A percentile compares a stretch with the other conserved stretches of the same genome.
Conservation (phyloP, 2,888 invertebrate genomes). For the Phengaris arion region DNA sequence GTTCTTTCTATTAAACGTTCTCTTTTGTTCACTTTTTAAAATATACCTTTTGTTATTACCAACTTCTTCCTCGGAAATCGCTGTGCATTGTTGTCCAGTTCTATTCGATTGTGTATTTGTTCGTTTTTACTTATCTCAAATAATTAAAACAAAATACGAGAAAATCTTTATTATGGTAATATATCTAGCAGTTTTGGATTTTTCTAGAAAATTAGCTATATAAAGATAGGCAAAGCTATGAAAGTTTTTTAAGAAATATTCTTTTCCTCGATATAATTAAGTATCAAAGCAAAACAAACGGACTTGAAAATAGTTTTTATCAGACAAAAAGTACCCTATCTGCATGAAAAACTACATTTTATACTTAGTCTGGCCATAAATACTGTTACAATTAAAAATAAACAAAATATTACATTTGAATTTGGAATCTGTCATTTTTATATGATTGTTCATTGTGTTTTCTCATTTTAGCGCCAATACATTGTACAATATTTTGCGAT, state of each 20-base stretch:
- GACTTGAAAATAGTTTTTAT: neutral
- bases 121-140: slow-evolving; percentile 12
- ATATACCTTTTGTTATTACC: slow-evolving; percentile 13
- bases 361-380: neutral
- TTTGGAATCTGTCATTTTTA: too few species aligned
- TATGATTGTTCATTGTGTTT: too few species aligned
- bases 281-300: neutral
- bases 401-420: too few species aligned
- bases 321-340: too few species aligned
- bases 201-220: neutral
- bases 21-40: slow-evolving; percentile 20
- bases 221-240: neutral
- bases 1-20: slow-evolving; percentile 15
- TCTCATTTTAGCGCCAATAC: too few species aligned
- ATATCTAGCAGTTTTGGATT: neutral
- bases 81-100: neutral
- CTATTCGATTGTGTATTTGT: slow-evolving; percentile 16
- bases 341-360: neutral
- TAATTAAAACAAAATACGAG: slow-evolving; percentile 9
- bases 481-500: too few species aligned
- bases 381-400: too few species aligned
- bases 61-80: slow-evolving; percentile 8
- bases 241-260: neutral
- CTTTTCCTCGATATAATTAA: neutral
- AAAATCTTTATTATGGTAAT: neutral